Evolutionary conservation across 1,140 invertebrate genomes (phyloP).

Genomic region (Lepidurus packardi): DNA sequence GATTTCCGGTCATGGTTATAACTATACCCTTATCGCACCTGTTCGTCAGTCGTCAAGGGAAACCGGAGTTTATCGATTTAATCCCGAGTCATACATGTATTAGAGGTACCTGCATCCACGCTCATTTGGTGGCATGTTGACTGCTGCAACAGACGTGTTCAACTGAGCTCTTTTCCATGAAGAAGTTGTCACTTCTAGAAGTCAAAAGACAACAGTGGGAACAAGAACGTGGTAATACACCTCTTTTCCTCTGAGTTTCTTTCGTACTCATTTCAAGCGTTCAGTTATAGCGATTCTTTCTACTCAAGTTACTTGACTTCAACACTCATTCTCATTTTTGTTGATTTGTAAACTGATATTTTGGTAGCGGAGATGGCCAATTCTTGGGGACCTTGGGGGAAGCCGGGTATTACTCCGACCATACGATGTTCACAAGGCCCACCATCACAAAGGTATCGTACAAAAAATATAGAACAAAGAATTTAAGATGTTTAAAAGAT

Average conservation of each 20-base stretch:
- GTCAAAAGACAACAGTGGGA: constrained; percentile 30
- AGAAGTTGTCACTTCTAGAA: constrained; percentile 30
- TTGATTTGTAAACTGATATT: background rate
- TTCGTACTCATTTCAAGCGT: background rate
- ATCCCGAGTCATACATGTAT: constrained; percentile 2
- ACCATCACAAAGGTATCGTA: background rate
- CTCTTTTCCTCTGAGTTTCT: background rate
- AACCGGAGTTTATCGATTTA: background rate
- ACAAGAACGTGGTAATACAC: constrained; percentile 29
- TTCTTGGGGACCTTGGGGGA: background rate
- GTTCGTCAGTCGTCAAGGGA: background rate
- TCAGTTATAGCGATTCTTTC: too few relatives aligned
- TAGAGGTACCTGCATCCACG: background rate
- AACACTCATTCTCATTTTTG: background rate
- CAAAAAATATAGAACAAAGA: background rate
- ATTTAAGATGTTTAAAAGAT: background rate
- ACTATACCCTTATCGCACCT: constrained; percentile 9
- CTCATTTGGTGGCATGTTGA: constrained; percentile 11
- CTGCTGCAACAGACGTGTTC: background rate
- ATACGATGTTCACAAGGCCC: background rate
- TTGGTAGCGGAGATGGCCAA: background rate
- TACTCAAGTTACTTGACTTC: too few relatives aligned
- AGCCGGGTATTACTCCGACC: background rate
- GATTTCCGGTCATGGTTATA: constrained; percentile 11
- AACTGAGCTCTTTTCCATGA: constrained; percentile 16